These are phyloP conservation scores for Drosophila micromelanica DNA, from an alignment of 1,140 invertebrate genomes.

Conservation along the genomic window DNA sequence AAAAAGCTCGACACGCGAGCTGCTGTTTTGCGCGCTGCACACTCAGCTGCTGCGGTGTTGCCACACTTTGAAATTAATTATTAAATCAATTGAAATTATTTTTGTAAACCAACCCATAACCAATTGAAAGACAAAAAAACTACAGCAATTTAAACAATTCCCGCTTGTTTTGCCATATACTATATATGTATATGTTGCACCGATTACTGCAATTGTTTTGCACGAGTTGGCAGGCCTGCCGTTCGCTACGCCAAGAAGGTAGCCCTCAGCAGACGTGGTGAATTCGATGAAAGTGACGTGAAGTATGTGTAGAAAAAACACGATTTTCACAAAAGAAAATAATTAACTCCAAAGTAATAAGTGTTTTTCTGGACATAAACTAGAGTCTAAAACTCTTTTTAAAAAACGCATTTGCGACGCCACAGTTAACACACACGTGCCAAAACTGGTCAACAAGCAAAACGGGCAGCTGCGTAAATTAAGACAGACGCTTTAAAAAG, in stretches of 20 bases:
- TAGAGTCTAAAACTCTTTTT: neutral
- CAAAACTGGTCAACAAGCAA: conserved; percentile 13
- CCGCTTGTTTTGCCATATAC: conserved; percentile 5
- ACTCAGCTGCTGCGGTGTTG: conserved; percentile 23
- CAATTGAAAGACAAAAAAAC: neutral
- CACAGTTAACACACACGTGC: conserved; percentile 4
- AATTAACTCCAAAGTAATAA: conserved; percentile 12
- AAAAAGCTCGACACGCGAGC: neutral
- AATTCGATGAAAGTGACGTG: conserved; percentile 72
- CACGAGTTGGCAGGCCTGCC: conserved; percentile 46
- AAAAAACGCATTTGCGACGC: neutral
- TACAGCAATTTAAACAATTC: conserved; percentile 17
- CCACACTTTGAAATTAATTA: conserved; percentile 10
- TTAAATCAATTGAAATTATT: neutral
- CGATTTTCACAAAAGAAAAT: conserved; percentile 56
- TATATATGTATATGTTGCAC: neutral
- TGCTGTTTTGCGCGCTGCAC: conserved; percentile 8
- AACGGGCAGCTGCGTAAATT: conserved; percentile 49
- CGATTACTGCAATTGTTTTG: conserved; percentile 11
- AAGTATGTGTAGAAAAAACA: conserved; percentile 70
- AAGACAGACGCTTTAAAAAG: conserved; percentile 39
- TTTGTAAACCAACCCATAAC: neutral
- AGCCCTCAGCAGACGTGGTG: conserved; percentile 65
- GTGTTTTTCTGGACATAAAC: neutral
- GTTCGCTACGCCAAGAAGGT: conserved; percentile 42